These are phyloP conservation scores for Bibio marci DNA, from an alignment of 2,888 invertebrate species.

Conservation along the genomic window DNA sequence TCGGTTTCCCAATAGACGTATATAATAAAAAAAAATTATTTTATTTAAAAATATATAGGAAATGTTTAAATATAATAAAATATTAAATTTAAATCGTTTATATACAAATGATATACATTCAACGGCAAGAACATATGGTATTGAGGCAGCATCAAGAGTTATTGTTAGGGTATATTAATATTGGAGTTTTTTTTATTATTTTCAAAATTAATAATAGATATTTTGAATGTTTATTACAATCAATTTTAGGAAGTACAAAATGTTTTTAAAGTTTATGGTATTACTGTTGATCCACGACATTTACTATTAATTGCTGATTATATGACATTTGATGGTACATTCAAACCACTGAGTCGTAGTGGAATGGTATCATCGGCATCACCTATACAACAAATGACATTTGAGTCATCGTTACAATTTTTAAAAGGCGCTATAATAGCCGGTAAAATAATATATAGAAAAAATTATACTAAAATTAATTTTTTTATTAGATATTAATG, in stretches of 20 bases:
- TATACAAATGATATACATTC: slow-evolving; percentile 91
- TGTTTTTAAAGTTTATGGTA: slow-evolving; percentile 95
- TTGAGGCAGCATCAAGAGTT: slow-evolving; percentile 85
- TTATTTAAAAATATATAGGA: slow-evolving; percentile 40
- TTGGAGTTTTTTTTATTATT: too few species aligned
- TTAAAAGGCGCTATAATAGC: slow-evolving; percentile 50
- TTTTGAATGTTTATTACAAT: too few species aligned
- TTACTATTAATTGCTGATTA: slow-evolving; percentile 87
- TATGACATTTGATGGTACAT: slow-evolving; percentile 89
- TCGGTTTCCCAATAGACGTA: neutral
- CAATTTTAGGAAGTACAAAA: slow-evolving; percentile 66
- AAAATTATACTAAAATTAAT: neutral
- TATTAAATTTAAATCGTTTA: slow-evolving; percentile 63
- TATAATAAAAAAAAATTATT: slow-evolving; percentile 3
- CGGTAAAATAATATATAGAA: slow-evolving; percentile 9
- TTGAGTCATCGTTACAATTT: slow-evolving; percentile 82
- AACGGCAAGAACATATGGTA: slow-evolving; percentile 80
- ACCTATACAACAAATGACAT: slow-evolving; percentile 94
- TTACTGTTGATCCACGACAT: slow-evolving; percentile 87
- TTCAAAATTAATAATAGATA: too few species aligned
- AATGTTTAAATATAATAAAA: slow-evolving; percentile 65
- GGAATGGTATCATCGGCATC: slow-evolving; percentile 86
- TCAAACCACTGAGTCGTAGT: slow-evolving; percentile 75
- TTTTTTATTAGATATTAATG: slow-evolving; percentile 1
- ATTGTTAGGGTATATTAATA: slow-evolving; percentile 73